Conservation (phyloP, 2,113 vertebrate genomes). For the zebrafish (Danio rerio) region GRCz12tu NC_133187.1:11326001-11326500, state of each 20-base stretch:
- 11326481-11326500: neutral
- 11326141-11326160: too few species aligned
- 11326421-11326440: slow-evolving; percentile 18
- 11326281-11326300: neutral
- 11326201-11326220: too few species aligned
- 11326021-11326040: too few species aligned
- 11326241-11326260: neutral
- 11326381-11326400: slow-evolving; percentile 42
- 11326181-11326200: neutral
- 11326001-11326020: too few species aligned
- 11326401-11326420: neutral
- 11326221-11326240: too few species aligned
- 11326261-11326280: neutral
- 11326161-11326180: neutral
- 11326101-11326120: too few species aligned
- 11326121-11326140: too few species aligned
- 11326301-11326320: neutral
- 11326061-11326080: too few species aligned
- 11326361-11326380: slow-evolving; percentile 50
- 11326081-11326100: too few species aligned
- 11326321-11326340: slow-evolving; percentile 10
- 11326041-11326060: too few species aligned
- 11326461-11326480: slow-evolving; percentile 24
- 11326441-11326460: slow-evolving; percentile 11
- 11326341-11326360: slow-evolving; percentile 48